Evolutionary conservation across 2,113 vertebrate species (phyloP), one percentile per base, ranked within the genome.

Genomic region (Eretmochelys imbricata): DNA sequence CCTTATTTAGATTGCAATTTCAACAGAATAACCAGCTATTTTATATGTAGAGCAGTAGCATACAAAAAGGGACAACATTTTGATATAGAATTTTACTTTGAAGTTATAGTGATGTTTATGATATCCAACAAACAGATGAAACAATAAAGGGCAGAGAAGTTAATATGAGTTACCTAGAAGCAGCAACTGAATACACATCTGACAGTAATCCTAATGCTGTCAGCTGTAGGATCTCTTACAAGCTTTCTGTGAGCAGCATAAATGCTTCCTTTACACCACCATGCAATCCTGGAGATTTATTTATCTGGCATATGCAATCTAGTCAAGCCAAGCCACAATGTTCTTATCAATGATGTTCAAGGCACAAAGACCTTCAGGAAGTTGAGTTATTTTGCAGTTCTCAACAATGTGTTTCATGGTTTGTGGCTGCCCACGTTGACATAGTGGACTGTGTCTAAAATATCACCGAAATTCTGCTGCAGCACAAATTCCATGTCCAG

Each of bases 1-100:
- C 4, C 29, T 62, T 57, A 49, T 76, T 49, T 42, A 65, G 38
- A 51, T 48, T 42, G 25, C 31, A 80, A 2, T 24, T 75, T 80
- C 75, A 49, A 2, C 16, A 86, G 8, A 17, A 31, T n/a, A 10
- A 1, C 5, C 55, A 46, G 0, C 81, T 54, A 3, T 38, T 46
- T 22, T 0, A 2, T 5, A 1, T 7, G 11, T 1, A 2, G 20
- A 29, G 3, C 8, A n/a, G 19, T 7, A 54, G 22, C 51, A 6
- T 4, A 27, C 53, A 11, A 1, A 69, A 69, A 1, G 25, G 11
- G 10, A 89, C 65, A 14, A 4, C 22, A 10, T 25, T 92, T 50
- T 50, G 46, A 38, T 4, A 65, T 13, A 84, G 54, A 84, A 31
- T 4, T 72, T 57, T 25, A 25, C 13, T 22, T 46, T 5, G 12